Evolutionary conservation across 1,140 invertebrate species (phyloP), one percentile per base, ranked within the genome.

Genomic region (Cylas formicarius): DNA sequence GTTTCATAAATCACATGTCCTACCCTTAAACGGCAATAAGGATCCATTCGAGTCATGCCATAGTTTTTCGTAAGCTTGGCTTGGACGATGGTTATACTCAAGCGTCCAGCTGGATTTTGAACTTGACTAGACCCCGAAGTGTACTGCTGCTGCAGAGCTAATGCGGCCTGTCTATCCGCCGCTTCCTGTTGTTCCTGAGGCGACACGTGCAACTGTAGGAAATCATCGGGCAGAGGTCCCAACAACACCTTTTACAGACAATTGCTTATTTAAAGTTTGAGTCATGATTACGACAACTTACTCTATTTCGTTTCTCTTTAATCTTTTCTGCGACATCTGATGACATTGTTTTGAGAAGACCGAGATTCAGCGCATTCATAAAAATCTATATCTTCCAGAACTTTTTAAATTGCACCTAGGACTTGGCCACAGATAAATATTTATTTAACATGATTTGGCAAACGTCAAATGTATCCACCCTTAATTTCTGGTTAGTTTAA

Each of bases 11-110:
- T 82, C 50, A 81, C 81, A 65, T 96, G 90, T 2, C 92, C 94
- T 23, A 97, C 78, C 54, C 90, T 74, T 31, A 97, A 63, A 54
- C 92, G 74, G n/a, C 89, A 89, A 67, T 97, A 97, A 0, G 92
- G 92, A 70, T 97, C 92, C 93, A 97, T 97, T 48, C 88, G 75
- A 2, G 90, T 89, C 51, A 97, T 73, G 22, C 94, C 93, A 80
- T 97, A 98, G 68, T 97, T 97, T 70, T 97, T 96, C 2, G 83
- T 82, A 37, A 98, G 71, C 69, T 90, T 93, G 6, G 92, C 86
- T 68, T 91, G 86, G 34, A 77, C 80, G 50, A 91, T 76, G 11
- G 85, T 90, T 43, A 94, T 80, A 51, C 78, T 87, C 14, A 94
- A 70, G 52, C 82, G 73, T 2, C 87, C 87, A 36, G 78, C 72